phyloP scores from a whole-genome alignment of 2,113 vertebrate species.

The Buteo buteo region DNA sequence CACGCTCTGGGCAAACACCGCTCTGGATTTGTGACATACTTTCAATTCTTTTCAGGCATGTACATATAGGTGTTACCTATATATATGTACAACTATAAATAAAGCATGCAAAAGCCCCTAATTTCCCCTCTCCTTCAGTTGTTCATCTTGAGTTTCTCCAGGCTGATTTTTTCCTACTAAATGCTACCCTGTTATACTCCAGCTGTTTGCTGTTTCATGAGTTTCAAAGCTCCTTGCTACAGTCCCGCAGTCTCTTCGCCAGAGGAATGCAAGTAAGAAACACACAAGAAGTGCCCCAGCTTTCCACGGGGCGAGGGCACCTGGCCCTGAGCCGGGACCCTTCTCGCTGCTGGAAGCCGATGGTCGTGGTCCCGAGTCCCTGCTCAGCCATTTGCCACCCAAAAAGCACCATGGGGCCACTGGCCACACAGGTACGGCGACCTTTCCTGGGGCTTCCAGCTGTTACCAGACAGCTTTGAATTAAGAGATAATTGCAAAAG shows the following conservation, averaged over 20 bases:
- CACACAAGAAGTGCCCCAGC: background rate
- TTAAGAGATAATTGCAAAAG: background rate
- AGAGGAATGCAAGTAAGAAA: background rate
- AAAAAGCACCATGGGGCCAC: background rate
- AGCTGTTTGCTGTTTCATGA: background rate
- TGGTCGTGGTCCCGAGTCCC: rapidly evolving
- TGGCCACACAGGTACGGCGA: background rate
- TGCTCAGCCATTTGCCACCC: background rate
- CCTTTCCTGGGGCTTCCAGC: background rate
- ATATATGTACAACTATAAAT: background rate
- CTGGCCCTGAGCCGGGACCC: rapidly evolving
- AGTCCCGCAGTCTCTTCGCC: background rate
- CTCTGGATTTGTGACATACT: background rate
- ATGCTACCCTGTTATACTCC: background rate
- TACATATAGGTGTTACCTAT: background rate
- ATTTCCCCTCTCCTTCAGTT: background rate
- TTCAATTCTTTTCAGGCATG: background rate
- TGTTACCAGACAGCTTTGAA: background rate
- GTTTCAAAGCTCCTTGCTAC: background rate
- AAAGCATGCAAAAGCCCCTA: background rate
- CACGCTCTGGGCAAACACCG: background rate
- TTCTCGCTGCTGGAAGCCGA: background rate
- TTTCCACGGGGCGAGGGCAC: background rate
- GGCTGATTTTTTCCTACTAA: background rate
- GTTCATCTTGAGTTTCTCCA: background rate